These are phyloP conservation scores for Drosophila flavopinicola DNA, from an alignment of 2,888 invertebrate genomes.

Conservation along the genomic window DNA sequence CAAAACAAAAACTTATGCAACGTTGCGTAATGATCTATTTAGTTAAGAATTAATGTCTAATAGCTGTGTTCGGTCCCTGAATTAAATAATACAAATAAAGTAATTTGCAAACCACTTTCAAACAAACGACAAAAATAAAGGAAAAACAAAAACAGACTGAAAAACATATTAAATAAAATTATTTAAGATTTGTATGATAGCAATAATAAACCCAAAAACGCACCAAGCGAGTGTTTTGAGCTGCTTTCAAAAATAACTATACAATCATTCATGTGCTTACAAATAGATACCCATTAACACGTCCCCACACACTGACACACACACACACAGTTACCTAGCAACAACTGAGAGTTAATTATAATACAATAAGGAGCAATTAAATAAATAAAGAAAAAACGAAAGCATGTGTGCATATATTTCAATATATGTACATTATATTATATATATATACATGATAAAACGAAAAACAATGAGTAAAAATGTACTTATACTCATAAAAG, in stretches of 20 bases:
- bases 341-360: slow-evolving; percentile 37
- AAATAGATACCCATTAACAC: slow-evolving; percentile 13
- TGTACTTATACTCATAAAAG: slow-evolving; percentile 75
- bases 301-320: slow-evolving; percentile 13
- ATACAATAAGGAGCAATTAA: slow-evolving; percentile 12
- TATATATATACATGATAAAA: slow-evolving; percentile 23
- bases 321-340: slow-evolving; percentile 32
- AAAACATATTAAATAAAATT: slow-evolving; percentile 52
- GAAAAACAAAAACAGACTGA: slow-evolving; percentile 51
- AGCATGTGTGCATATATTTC: slow-evolving; percentile 10
- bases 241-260: slow-evolving; percentile 31
- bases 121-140: slow-evolving; percentile 17
- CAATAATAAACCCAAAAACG: slow-evolving; percentile 10
- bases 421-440: slow-evolving; percentile 18
- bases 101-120: slow-evolving; percentile 36
- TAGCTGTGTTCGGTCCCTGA: no score
- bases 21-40: no score
- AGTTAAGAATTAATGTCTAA: no score
- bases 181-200: slow-evolving; percentile 52
- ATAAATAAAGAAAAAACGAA: slow-evolving; percentile 22
- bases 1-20: no score
- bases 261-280: slow-evolving; percentile 3
- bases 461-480: slow-evolving; percentile 60
- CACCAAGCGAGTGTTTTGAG: slow-evolving; percentile 20
- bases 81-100: slow-evolving; percentile 15